phyloP scores from a whole-genome alignment of 2,113 vertebrate species.

The Rhabdornis inornatus region DNA sequence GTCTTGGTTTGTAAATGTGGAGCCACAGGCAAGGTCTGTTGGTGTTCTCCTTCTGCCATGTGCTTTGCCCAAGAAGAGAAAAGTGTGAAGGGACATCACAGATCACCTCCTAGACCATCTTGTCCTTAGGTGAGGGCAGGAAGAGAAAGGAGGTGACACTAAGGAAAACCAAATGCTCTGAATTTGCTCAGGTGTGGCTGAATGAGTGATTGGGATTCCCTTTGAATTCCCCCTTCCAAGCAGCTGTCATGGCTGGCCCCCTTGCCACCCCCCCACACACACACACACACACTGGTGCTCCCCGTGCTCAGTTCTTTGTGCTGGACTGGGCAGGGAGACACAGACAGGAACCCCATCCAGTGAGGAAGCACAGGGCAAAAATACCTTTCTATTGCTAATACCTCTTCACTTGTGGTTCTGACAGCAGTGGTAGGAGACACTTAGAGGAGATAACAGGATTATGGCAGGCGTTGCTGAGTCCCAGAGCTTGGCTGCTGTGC shows the following conservation, averaged over 20 bases:
- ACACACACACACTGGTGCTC: accelerated
- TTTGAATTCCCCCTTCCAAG: accelerated
- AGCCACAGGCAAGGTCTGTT: not conserved
- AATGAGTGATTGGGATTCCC: not conserved
- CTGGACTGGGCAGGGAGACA: not conserved
- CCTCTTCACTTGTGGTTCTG: not conserved
- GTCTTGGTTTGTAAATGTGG: not conserved
- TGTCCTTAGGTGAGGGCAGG: not conserved
- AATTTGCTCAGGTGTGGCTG: not conserved
- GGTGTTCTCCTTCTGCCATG: not conserved
- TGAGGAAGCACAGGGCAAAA: not conserved
- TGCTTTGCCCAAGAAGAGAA: not conserved
- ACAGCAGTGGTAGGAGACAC: not conserved
- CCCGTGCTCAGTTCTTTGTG: accelerated
- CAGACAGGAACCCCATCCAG: accelerated
- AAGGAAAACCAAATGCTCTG: not conserved
- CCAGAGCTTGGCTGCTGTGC: not conserved
- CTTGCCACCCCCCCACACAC: no score
- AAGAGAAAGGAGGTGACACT: not conserved
- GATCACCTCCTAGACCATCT: not conserved
- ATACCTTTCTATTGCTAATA: not conserved
- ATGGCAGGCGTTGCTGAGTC: not conserved
- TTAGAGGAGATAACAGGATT: not conserved
- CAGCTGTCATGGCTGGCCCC: accelerated
- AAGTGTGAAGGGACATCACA: accelerated